A percentile compares a stretch with the other conserved stretches of the same genome.
These are phyloP conservation scores for Lochmaea capreae DNA, from an alignment of 2,888 invertebrate species.

Conservation along the genomic window DNA sequence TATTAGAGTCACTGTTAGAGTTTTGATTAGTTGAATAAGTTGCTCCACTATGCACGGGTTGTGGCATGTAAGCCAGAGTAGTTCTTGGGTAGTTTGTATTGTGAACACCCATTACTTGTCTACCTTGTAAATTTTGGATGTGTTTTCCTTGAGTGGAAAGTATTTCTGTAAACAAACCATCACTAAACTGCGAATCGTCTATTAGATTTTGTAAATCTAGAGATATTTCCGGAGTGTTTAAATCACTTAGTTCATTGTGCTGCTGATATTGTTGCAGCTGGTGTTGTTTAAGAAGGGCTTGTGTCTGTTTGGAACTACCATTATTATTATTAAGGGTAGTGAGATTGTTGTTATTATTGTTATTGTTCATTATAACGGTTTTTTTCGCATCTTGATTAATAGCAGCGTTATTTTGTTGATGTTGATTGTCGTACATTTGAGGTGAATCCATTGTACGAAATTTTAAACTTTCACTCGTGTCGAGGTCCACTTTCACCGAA, in stretches of 20 bases:
- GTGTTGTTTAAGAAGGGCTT: constrained; percentile 74
- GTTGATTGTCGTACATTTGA: constrained; percentile 86
- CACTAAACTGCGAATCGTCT: constrained; percentile 89
- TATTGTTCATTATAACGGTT: constrained; percentile 64
- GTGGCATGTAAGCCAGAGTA: constrained; percentile 90
- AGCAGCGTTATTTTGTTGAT: constrained; percentile 68
- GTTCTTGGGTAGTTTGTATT: constrained; percentile 72
- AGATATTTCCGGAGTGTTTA: constrained; percentile 93
- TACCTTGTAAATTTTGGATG: constrained; percentile 63
- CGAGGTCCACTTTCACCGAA: constrained; percentile 57
- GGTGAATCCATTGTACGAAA: constrained; percentile 78
- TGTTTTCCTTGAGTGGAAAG: constrained; percentile 70
- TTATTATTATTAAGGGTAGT: constrained; percentile 65
- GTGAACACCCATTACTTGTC: constrained; percentile 64
- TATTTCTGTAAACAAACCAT: constrained; percentile 88
- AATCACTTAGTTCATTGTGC: constrained; percentile 82
- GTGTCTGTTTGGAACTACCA: constrained; percentile 70
- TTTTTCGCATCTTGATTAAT: constrained; percentile 71
- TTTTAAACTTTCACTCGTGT: constrained; percentile 57
- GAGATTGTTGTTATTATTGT: constrained; percentile 66
- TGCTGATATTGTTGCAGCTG: constrained; percentile 81
- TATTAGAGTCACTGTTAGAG: constrained; percentile 64
- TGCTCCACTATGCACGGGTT: constrained; percentile 87
- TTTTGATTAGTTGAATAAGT: constrained; percentile 67
- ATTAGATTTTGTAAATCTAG: constrained; percentile 92